Evolutionary conservation across 2,797 vertebrate genomes (phyloP), one percentile per base, ranked within the genome.

Genomic region (Chaenodraco wilsoni): DNA sequence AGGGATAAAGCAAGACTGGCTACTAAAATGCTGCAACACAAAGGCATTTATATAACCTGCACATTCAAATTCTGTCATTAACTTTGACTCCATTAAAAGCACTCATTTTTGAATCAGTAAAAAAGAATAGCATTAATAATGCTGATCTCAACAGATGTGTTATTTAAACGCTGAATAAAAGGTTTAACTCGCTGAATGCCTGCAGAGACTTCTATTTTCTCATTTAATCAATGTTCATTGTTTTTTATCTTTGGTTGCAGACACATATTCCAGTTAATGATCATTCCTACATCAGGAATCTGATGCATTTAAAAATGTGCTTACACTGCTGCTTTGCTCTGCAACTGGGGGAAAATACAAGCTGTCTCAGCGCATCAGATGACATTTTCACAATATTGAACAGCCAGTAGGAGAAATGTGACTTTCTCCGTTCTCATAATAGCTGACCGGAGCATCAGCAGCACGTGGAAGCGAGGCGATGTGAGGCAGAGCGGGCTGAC

Each of bases 311-410:
- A 74, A 75, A 81, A 88, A 40, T 43, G 56, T 57, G 82, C 59
- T 70, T 65, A 51, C 54, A 41, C 23, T 31, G 81, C 61, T 63
- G 60, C 62, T 85, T 77, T 40, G 14, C 65, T 65, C 43, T 67
- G 63, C 66, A 55, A 45, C 76, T 27, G 12, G 33, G 27, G 72
- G 48, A 58, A 73, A 80, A 55, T 46, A 89, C 52, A 72, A 85
- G 85, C 86, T 78, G 88, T 87, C 89, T 90, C 86, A 66, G 81
- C 71, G 73, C 85, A 91, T 92, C 77, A 88, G 76, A 82, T 86
- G 84, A 85, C 84, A 89, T 89, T 88, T 89, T 84, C 69, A 72
- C 69, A 69, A 79, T 58, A 76, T 76, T 41, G 37, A 56, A 75
- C 61, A 78, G 69, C 72, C 84, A 72, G 64, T 27, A 49, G 60